A percentile compares a stretch with the other conserved stretches of the same genome.
Evolutionary conservation across 2,113 vertebrate genomes (phyloP).

Genomic region (Sapajus apella): DNA sequence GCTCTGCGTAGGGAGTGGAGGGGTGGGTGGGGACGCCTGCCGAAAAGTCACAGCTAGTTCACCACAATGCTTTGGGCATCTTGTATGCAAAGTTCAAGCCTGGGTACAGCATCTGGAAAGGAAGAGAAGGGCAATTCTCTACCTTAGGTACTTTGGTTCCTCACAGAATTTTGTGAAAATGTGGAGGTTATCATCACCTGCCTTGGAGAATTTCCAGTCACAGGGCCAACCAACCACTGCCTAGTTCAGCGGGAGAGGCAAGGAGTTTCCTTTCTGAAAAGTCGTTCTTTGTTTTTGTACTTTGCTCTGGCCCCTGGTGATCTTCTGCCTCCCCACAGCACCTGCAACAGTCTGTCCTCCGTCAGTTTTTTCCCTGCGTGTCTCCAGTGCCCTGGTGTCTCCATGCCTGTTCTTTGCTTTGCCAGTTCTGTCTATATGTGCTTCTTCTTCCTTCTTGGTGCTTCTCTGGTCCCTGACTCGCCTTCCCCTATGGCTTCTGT

Average conservation of each 20-base stretch:
- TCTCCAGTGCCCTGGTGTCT: background rate
- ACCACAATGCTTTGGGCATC: background rate
- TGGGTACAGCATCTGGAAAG: background rate
- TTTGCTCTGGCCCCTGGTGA: background rate
- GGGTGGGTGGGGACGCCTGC: accelerated
- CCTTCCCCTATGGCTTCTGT: background rate
- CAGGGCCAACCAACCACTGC: too few species aligned
- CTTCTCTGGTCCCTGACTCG: background rate
- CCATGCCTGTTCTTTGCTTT: background rate
- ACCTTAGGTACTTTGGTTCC: background rate
- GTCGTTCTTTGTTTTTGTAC: background rate
- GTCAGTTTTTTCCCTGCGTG: accelerated
- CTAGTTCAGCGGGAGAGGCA: background rate
- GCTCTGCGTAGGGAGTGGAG: background rate
- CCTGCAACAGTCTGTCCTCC: background rate
- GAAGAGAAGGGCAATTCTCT: background rate
- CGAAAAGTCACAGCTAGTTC: background rate
- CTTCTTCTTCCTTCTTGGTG: background rate
- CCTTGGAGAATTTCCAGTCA: background rate
- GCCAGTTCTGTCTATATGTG: background rate
- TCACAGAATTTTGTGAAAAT: background rate
- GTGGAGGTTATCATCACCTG: background rate
- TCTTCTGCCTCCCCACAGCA: background rate
- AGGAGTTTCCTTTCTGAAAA: background rate
- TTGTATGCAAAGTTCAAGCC: background rate